Evolutionary conservation across 2,113 vertebrate genomes (phyloP), one percentile per base, ranked within the genome.

Genomic region (Alexandromys fortis): DNA sequence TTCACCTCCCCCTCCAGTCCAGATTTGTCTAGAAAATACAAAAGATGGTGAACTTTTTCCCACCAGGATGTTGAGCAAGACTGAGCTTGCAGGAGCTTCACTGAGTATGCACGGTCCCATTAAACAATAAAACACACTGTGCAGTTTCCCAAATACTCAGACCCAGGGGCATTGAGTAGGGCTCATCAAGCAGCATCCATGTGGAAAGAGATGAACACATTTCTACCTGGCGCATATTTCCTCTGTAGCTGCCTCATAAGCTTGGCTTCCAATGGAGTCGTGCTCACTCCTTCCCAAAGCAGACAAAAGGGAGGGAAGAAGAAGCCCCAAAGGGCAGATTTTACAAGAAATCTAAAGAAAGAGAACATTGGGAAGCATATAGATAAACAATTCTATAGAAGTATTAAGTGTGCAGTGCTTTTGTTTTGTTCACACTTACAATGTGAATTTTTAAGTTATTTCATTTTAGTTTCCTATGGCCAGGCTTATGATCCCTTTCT

Each of bases 101-200:
- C 83, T 61, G 52, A 55, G 58, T 91, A 52, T 0, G 65, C 11
- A 86, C 5, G 1, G 75, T 97, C 86, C 38, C 63, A 55, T 91
- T 93, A 65, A 89, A 92, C 95, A 97, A 95, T 89, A 94, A 96
- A 78, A 97, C 58, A 63, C 30, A 86, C 16, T 61, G 21, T 92
- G 22, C 76, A 95, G 78, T 78, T 61, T 49, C 86, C 81, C 87
- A 90, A 79, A 76, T 94, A 86, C 86, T 91, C 55, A 92, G 22
- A 79, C 77, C 77, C 73, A 14, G 35, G 58, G 90, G 94, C 86
- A 75, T 97, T 94, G 96, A 95, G 67, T 55, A 52, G 83, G 91
- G 96, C 73, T 94, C 96, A 97, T 94, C 90, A 79, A 92, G 93
- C 96, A 94, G 93, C 94, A 89, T 38, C 86, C 97, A 65, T 81